Evolutionary conservation across 2,113 vertebrate genomes (phyloP), one percentile per base, ranked within the genome.

Genomic region (Corapipo altera): DNA sequence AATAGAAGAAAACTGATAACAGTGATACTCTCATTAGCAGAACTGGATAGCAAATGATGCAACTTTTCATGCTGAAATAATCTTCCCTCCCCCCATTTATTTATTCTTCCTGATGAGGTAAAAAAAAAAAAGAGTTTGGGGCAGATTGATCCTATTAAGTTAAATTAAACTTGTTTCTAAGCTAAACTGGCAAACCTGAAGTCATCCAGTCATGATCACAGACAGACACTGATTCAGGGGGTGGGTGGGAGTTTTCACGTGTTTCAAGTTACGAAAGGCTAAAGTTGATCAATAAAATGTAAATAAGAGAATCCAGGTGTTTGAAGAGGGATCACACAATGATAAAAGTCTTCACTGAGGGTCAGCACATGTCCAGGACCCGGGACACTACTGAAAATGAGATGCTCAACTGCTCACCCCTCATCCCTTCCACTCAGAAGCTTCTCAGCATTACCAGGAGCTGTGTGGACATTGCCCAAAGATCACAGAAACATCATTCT

Each of bases 111-210:
- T 79, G 52, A 71, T 77, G 52, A 44, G 43, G 8, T n/a, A 2
- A 4, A 6, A 54, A 41, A 48, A 57, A 72, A 61, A 39, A 59
- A 21, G 5, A 3, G 15, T 72, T 75, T 64, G 69, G 90, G 46
- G 49, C 14, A 67, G 65, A 85, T 61, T 80, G 85, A 89, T 94
- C 85, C 30, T 69, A 61, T 30, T 94, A 27, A 51, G 24, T 83
- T 88, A 83, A 73, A 93, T 91, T 78, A 91, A 96, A 81, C 21
- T 43, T 67, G 12, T 48, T 80, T 39, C 66, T 65, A 88, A 71
- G 67, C 12, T 64, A 5, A 70, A 65, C 18, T 65, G 78, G 35
- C 33, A 86, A 84, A 65, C 12, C 22, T 86, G 54, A 41, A 11
- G 49, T 52, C 64, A 72, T 39, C 24, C 48, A 61, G 12, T 21